Evolutionary conservation across 2,797 vertebrate genomes (phyloP).

Genomic region (Paedocypris micromegethes): DNA sequence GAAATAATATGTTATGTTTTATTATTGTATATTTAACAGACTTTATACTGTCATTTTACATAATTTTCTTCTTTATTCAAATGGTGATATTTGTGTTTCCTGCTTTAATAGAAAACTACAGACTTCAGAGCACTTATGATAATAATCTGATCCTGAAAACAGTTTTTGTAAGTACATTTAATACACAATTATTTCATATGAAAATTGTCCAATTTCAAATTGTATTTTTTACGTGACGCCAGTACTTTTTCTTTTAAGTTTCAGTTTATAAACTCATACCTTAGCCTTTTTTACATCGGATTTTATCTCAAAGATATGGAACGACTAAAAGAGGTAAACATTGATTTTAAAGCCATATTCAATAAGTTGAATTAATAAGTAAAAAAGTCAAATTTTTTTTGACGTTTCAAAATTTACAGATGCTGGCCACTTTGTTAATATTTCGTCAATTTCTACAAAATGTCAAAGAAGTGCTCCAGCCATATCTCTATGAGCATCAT

Average conservation of each 20-base stretch:
- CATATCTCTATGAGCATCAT: slow-evolving; percentile 86
- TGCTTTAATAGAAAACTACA: slow-evolving; percentile 83
- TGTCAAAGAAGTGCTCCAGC: slow-evolving; percentile 90
- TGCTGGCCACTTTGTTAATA: slow-evolving; percentile 94
- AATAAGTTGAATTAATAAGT: slow-evolving; percentile 70
- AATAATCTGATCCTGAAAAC: slow-evolving; percentile 99
- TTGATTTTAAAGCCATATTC: not conserved
- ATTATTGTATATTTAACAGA: not conserved
- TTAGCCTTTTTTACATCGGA: slow-evolving; percentile 99
- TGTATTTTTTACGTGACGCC: too few species aligned
- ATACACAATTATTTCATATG: not conserved
- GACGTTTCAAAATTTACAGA: slow-evolving; percentile 67
- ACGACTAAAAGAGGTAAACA: slow-evolving; percentile 88
- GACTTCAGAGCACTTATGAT: slow-evolving; percentile 97
- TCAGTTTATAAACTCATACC: slow-evolving; percentile 98
- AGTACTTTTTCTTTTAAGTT: slow-evolving; percentile 69
- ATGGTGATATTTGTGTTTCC: slow-evolving; percentile 9
- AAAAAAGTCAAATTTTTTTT: slow-evolving; percentile 65
- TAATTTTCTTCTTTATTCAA: not conserved
- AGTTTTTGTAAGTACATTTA: slow-evolving; percentile 80
- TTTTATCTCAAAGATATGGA: slow-evolving; percentile 99
- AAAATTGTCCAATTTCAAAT: too few species aligned
- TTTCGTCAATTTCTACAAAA: slow-evolving; percentile 97
- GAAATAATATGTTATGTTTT: slow-evolving; percentile 2
- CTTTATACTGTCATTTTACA: too few species aligned